A percentile compares a stretch with the other conserved stretches of the same genome.
phyloP scores from a whole-genome alignment of 2,113 vertebrate species.

The Fregata magnificens region DNA sequence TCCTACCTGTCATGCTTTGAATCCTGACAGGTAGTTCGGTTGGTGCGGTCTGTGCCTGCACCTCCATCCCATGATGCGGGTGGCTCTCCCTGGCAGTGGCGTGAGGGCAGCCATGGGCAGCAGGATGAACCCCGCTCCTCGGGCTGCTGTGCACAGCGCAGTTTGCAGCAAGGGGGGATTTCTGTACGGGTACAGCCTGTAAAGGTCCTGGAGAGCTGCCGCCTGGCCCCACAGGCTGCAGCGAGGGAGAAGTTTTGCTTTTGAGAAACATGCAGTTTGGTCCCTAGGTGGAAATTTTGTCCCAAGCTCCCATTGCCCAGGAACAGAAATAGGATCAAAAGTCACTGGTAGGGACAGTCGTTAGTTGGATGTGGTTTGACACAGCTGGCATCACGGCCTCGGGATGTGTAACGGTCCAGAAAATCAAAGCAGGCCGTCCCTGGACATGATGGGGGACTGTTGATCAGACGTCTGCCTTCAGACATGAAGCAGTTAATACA shows the following conservation, averaged over 20 bases:
- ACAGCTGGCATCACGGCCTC: neutral
- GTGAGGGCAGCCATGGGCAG: neutral
- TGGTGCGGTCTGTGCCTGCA: neutral
- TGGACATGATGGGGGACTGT: neutral
- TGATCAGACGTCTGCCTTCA: neutral
- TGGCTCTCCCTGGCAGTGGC: constrained; percentile 11
- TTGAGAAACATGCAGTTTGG: neutral
- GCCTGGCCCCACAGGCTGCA: neutral
- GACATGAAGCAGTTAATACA: constrained; percentile 49
- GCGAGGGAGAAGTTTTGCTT: neutral
- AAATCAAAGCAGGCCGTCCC: neutral
- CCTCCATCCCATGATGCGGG: neutral
- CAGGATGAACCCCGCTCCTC: rapidly evolving
- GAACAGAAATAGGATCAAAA: neutral
- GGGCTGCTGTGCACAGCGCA: rapidly evolving
- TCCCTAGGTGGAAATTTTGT: neutral
- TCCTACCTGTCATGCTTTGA: neutral
- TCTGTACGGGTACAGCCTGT: neutral
- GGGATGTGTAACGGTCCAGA: neutral
- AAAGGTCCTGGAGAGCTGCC: neutral
- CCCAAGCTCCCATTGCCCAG: neutral
- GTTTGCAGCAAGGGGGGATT: neutral
- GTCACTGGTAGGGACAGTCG: neutral
- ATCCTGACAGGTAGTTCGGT: neutral
- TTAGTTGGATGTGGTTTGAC: neutral